These are phyloP conservation scores for Valencia hispanica DNA, from an alignment of 2,797 vertebrate genomes.

Conservation along the genomic window DNA sequence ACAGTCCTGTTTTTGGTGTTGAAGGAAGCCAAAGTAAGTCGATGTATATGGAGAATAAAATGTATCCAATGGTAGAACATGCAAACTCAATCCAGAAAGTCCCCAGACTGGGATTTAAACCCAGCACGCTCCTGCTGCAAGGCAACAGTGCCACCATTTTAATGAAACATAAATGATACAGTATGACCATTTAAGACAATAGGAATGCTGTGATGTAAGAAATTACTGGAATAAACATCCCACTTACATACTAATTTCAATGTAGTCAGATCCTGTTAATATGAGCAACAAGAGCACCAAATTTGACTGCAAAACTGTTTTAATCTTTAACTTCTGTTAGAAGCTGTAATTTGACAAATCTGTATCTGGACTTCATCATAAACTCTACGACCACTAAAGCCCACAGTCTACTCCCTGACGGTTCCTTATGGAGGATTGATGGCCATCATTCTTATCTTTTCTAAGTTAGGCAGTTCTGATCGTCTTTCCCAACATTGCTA, in stretches of 20 bases:
- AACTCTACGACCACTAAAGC: constrained; percentile 15
- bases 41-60: too few species aligned
- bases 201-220: constrained; percentile 22
- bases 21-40: too few species aligned
- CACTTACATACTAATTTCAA: constrained; percentile 27
- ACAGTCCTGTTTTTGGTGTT: too few species aligned
- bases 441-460: constrained; percentile 51
- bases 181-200: constrained; percentile 2
- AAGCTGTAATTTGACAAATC: constrained; percentile 27
- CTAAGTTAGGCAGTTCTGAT: constrained; percentile 40
- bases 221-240: constrained; percentile 28
- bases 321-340: constrained; percentile 35
- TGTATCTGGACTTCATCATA: constrained; percentile 43
- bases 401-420: constrained; percentile 13
- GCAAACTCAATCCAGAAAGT: too few species aligned
- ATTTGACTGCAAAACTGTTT: constrained; percentile 60
- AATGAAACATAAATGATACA: constrained; percentile 8
- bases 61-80: too few species aligned
- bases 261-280: constrained; percentile 26
- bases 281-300: constrained; percentile 49
- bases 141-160: not conserved
- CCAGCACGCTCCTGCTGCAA: too few species aligned
- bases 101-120: too few species aligned
- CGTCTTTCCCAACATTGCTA: constrained; percentile 63
- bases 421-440: constrained; percentile 24